These are phyloP conservation scores for Coenonympha glycerion DNA, from an alignment of 2,888 invertebrate species.

Conservation along the genomic window DNA sequence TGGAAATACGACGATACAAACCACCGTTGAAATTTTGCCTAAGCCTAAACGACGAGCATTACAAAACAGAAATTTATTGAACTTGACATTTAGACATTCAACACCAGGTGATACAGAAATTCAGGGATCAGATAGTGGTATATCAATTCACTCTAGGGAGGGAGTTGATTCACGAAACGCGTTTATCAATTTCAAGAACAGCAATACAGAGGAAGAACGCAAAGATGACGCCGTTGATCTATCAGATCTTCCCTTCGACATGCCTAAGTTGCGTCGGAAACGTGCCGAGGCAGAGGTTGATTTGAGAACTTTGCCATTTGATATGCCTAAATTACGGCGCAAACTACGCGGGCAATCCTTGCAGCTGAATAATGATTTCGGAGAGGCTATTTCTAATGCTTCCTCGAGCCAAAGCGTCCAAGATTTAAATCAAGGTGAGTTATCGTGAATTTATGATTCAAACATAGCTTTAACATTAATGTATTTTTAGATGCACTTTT, in stretches of 20 bases:
- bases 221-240: conserved; percentile 80
- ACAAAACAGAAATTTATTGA: conserved; percentile 85
- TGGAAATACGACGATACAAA: conserved; percentile 58
- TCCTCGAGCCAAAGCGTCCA: conserved; percentile 88
- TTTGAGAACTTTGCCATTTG: conserved; percentile 88
- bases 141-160: conserved; percentile 88
- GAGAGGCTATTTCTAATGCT: conserved; percentile 84
- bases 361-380: conserved; percentile 79
- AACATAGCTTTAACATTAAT: background rate
- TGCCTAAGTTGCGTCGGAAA: conserved; percentile 88
- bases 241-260: conserved; percentile 89
- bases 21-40: conserved; percentile 69
- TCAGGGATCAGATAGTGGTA: conserved; percentile 91
- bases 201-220: conserved; percentile 70
- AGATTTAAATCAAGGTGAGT: conserved; percentile 81
- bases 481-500: background rate
- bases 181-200: conserved; percentile 77
- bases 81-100: conserved; percentile 79
- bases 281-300: conserved; percentile 86
- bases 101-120: conserved; percentile 83
- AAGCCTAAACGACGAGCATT: conserved; percentile 80
- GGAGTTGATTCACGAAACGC: conserved; percentile 82
- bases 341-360: conserved; percentile 80
- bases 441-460: background rate
- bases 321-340: conserved; percentile 91